Evolutionary conservation across 1,140 invertebrate species (phyloP).

Genomic region (Heliconius eleuchia): DNA sequence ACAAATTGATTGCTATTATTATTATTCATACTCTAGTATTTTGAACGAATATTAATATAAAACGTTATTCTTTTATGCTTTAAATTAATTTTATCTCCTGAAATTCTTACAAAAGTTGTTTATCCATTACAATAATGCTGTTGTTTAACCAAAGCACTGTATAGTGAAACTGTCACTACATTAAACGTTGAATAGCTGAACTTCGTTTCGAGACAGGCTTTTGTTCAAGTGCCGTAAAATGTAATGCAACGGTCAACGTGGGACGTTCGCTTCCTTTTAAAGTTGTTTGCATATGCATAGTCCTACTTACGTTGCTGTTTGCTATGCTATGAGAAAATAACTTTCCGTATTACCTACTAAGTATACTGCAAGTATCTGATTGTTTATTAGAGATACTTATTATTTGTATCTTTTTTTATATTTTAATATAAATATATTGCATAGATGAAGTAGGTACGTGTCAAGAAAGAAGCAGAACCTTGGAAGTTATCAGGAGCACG

Average conservation of each 20-base stretch:
- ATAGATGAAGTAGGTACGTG: too few relatives aligned
- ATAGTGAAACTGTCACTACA: neutral
- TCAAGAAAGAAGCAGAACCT: too few relatives aligned
- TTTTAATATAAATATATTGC: too few relatives aligned
- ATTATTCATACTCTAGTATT: too few relatives aligned
- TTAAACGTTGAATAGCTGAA: neutral
- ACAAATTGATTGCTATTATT: neutral
- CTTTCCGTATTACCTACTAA: slow-evolving; percentile 3
- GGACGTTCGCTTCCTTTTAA: slow-evolving; percentile 13
- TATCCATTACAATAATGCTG: neutral
- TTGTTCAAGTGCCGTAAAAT: slow-evolving; percentile 10
- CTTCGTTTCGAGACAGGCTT: neutral
- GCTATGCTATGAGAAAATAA: slow-evolving; percentile 6
- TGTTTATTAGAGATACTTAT: neutral
- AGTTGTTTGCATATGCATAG: slow-evolving; percentile 8
- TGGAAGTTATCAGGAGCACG: too few relatives aligned
- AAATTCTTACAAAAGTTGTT: neutral
- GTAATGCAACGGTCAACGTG: slow-evolving; percentile 12
- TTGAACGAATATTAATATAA: too few relatives aligned
- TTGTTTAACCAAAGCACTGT: neutral
- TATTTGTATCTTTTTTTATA: too few relatives aligned
- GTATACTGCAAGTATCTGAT: neutral
- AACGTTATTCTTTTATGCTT: neutral
- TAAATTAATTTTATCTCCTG: neutral
- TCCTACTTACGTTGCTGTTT: slow-evolving; percentile 8